Evolutionary conservation across 2,888 invertebrate genomes (phyloP), one percentile per base, ranked within the genome.

Genomic region (Scaeva pyrastri): DNA sequence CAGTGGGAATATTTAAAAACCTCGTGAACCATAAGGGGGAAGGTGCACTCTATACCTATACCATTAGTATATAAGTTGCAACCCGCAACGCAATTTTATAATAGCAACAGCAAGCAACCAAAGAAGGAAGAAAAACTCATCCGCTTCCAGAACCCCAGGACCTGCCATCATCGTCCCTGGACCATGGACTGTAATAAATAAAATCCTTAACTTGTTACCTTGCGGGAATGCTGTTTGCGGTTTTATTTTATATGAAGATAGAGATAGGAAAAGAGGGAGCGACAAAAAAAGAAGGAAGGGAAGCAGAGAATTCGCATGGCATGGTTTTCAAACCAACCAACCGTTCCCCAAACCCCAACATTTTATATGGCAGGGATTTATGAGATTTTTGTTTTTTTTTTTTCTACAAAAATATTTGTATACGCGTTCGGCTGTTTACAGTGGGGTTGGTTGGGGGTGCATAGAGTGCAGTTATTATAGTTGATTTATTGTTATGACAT

Each of bases 181-280:
- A 8, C 31, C 31, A 7, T 31, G 31, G 71, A 79, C 75, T 71
- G 84, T 60, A 75, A 84, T 84, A 84, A 84, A 84, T 84, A 84
- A 84, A 84, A 84, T 75, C 64, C 70, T 75, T 80, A 79, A 79
- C 84, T 71, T 84, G 75, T 75, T 75, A 75, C 80, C 80, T 80
- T 84, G 56, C 70, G 36, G 74, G 23, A 62, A n/a, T 48, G 48
- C 16, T 60, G 60, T 74, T 23, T 19, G 48, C 62, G 66, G 56
- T 75, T 60, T 36, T 60, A 31, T 31, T 5, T 31, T 31, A 31
- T 31, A n/a, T n/a, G n/a, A 39, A 58, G 21, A 14, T 14, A 7
- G 60, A 41, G 19, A 41, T 2, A 26, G 11, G 14, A 12, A 23
- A 23, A 1, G 4, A 52, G 14, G 31, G 8, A 5, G 31, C n/a